Evolutionary conservation across 2,888 invertebrate genomes (phyloP).

Genomic region (Apoda limacodes): DNA sequence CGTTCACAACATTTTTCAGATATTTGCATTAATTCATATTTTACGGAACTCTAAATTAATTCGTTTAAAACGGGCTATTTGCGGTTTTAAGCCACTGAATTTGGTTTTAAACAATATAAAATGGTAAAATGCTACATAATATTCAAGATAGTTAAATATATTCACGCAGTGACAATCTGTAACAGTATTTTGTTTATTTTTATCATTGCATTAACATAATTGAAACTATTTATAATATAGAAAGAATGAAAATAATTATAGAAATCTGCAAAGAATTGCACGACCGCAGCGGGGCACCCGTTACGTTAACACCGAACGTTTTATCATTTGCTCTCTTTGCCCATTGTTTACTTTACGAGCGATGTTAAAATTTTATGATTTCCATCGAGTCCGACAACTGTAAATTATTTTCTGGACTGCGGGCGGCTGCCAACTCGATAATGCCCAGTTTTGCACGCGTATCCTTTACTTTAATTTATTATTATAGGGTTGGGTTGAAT

Average conservation of each 20-base stretch:
- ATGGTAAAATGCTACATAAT: too few species aligned
- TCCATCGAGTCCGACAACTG: constrained; percentile 49
- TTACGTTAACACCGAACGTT: constrained; percentile 34
- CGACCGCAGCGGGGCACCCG: constrained; percentile 32
- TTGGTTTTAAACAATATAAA: too few species aligned
- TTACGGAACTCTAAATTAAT: too few species aligned
- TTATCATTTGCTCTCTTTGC: constrained; percentile 58
- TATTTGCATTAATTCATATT: too few species aligned
- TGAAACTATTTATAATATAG: too few species aligned
- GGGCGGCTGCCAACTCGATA: constrained; percentile 59
- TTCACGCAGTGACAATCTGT: background rate
- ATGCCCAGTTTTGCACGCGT: constrained; percentile 36
- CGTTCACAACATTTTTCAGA: too few species aligned
- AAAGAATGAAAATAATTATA: too few species aligned
- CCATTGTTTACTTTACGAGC: constrained; percentile 65
- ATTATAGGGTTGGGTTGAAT: constrained; percentile 25
- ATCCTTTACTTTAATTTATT: constrained; percentile 45
- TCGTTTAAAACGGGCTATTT: too few species aligned
- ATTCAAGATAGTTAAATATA: too few species aligned
- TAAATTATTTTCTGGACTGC: constrained; percentile 57
- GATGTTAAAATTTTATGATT: constrained; percentile 60
- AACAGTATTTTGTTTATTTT: too few species aligned
- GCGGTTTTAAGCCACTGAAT: too few species aligned
- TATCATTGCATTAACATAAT: too few species aligned
- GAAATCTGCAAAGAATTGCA: constrained; percentile 26